Evolutionary conservation across 2,113 vertebrate genomes (phyloP).

Genomic region (Lagenorhynchus albirostris): DNA sequence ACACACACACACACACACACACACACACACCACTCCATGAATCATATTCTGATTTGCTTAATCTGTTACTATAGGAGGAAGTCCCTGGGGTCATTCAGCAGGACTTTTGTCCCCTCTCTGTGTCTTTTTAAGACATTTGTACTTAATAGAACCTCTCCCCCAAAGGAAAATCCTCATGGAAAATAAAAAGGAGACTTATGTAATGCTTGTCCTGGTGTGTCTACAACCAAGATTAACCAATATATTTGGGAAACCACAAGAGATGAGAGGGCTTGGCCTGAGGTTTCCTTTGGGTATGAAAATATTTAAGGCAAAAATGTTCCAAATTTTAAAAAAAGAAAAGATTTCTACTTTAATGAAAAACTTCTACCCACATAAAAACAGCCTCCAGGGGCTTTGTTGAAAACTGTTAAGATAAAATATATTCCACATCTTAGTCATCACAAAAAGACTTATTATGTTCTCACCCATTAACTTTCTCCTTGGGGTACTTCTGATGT

Average conservation of each 20-base stretch:
- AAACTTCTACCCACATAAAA: constrained; percentile 71
- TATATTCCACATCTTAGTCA: constrained; percentile 70
- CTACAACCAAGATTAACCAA: constrained; percentile 17
- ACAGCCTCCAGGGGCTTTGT: constrained; percentile 69
- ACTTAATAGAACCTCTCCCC: not conserved
- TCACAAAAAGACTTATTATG: constrained; percentile 76
- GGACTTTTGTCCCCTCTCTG: not conserved
- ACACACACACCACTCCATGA: not conserved
- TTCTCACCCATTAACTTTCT: constrained; percentile 78
- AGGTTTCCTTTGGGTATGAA: constrained; percentile 42
- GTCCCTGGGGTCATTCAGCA: not conserved
- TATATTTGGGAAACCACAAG: not conserved
- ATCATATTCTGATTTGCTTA: not conserved
- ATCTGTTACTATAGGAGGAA: not conserved
- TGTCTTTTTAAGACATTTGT: constrained; percentile 13
- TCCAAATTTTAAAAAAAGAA: constrained; percentile 65
- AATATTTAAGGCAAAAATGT: constrained; percentile 56
- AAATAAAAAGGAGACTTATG: not conserved
- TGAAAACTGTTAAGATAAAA: constrained; percentile 78
- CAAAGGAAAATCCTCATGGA: not conserved
- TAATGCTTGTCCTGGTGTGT: not conserved
- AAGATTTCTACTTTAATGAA: constrained; percentile 69
- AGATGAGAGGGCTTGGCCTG: not conserved
- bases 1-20: not conserved
- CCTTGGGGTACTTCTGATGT: constrained; percentile 77